These are phyloP conservation scores for Drosophila greeni DNA, from an alignment of 2,888 invertebrate genomes.

Conservation along the genomic window DNA sequence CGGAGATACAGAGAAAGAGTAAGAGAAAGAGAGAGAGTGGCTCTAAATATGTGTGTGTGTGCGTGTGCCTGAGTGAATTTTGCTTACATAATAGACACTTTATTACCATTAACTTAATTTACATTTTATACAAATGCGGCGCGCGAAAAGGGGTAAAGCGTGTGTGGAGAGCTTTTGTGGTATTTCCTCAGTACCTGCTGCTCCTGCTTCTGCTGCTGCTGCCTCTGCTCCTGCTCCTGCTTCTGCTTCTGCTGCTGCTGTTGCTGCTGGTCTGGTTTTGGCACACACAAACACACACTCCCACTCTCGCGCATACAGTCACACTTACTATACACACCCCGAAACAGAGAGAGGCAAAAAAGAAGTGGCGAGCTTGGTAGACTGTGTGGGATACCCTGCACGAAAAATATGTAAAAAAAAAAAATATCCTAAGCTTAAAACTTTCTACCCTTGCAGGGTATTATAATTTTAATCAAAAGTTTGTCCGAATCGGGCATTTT, in stretches of 20 bases:
- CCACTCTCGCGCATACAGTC: not conserved
- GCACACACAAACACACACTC: constrained; percentile 6
- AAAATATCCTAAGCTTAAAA: not conserved
- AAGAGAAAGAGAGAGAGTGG: not conserved
- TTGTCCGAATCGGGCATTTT: too few species aligned
- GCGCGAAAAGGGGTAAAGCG: constrained; percentile 27
- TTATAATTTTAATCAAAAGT: too few species aligned
- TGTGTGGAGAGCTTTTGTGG: constrained; percentile 30
- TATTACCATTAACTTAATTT: constrained; percentile 70
- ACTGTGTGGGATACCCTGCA: not conserved
- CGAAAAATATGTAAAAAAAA: too few species aligned
- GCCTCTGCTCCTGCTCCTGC: constrained; percentile 9
- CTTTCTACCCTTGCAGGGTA: too few species aligned
- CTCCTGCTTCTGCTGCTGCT: not conserved
- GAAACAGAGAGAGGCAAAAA: constrained; percentile 1
- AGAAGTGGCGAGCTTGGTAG: not conserved
- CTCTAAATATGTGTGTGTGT: constrained; percentile 7
- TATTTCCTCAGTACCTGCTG: constrained; percentile 10
- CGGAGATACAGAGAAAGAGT: not conserved
- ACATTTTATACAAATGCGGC: constrained; percentile 66
- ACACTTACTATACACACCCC: constrained; percentile 1
- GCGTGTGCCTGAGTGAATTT: constrained; percentile 30
- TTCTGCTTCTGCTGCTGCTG: not conserved
- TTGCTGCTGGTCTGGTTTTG: constrained; percentile 18
- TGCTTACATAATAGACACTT: constrained; percentile 68